A percentile compares a stretch with the other conserved stretches of the same genome.
These are phyloP conservation scores for Hirtodrosophila cameraria DNA, from an alignment of 2,888 invertebrate species.

Conservation along the genomic window DNA sequence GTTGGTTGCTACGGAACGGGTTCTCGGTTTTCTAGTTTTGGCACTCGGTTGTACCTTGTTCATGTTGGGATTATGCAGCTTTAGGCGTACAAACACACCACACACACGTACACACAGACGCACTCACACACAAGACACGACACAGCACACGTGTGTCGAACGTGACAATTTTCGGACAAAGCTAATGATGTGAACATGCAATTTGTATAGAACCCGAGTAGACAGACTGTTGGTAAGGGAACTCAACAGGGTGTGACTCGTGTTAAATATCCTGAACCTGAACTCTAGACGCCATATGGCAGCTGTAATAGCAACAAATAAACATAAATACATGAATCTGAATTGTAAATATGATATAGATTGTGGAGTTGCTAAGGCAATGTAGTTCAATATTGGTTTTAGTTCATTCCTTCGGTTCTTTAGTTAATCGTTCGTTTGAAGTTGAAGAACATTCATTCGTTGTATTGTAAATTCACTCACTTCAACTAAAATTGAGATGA, in stretches of 20 bases:
- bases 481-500: too few species aligned
- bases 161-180: constrained; percentile 74
- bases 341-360: too few species aligned
- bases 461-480: too few species aligned
- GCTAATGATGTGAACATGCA: constrained; percentile 71
- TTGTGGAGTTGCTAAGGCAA: too few species aligned
- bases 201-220: constrained; percentile 49
- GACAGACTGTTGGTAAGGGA: constrained; percentile 1
- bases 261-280: constrained; percentile 22
- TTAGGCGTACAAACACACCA: constrained; percentile 23
- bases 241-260: background rate
- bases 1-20: constrained; percentile 1
- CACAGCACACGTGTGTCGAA: constrained; percentile 57
- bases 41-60: constrained; percentile 11
- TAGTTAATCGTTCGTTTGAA: too few species aligned
- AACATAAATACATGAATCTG: too few species aligned
- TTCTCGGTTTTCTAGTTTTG: constrained; percentile 22
- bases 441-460: too few species aligned
- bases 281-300: constrained; percentile 1
- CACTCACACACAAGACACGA: constrained; percentile 1
- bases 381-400: too few species aligned
- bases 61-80: constrained; percentile 64
- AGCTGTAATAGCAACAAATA: too few species aligned
- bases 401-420: too few species aligned
- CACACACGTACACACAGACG: background rate